Base-by-base conservation (phyloP, 2,797 vertebrate species). In the Typhlichthys eigenmanni region DNA sequence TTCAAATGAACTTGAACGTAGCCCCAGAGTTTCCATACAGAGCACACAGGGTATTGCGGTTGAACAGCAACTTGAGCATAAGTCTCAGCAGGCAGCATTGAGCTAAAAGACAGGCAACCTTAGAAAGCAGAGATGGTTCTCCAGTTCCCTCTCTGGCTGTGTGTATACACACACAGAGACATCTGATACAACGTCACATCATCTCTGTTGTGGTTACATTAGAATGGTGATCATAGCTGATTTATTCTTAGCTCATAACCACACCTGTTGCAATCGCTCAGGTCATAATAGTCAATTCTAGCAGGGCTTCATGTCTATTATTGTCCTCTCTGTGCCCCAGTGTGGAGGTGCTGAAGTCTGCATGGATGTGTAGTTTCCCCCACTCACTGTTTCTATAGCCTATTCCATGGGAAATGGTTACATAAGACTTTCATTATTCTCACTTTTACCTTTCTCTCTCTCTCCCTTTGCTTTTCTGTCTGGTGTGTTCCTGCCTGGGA, bases 221-320 rank as follows among this genome's bases (percentile, higher is more conserved):
- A 55, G 56, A 57, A 57, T 73, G 60, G 79, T 74, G 55, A 63
- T 72, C 72, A 66, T 66, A 13, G 52, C 72, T 52, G 50, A 63
- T 75, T 48, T 89, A 89, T 87, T 87, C 70, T 85, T 85, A 78
- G 84, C 82, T 80, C 74, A 58, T 45, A 71, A 59, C 70, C 58
- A 46, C 86, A 87, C 63, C 61, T 87, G 87, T 58, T 71, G 56
- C 84, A 13, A 66, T 88, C 85, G 76, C 59, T 91, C 88, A 84
- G 54, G 71, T 46, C 64, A 4, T 75, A 83, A 83, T 80, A 78
- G 60, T 60, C 80, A 71, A 77, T 75, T 64, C 51, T 29, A 69
- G 14, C 47, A 12, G 6, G 58, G 32, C 19, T 47, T 13, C 17
- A 24, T 3, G 2, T 16, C 17, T 47, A 32, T n/a, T 58, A n/a